phyloP scores from a whole-genome alignment of 2,797 vertebrate species.

The Sebastes alutus region DNA sequence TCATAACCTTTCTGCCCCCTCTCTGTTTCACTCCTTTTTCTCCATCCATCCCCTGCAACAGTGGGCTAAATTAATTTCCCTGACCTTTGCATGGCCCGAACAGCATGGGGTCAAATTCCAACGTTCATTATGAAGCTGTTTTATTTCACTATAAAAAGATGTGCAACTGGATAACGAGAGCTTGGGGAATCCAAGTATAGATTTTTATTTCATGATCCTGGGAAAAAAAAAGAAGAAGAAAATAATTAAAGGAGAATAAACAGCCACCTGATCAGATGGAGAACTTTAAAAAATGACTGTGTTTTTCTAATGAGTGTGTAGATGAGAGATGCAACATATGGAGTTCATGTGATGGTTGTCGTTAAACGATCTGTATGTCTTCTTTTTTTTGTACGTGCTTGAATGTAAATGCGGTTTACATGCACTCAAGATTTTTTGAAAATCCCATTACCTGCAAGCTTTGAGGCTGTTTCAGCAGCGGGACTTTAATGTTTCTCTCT shows the following conservation, averaged over 20 bases:
- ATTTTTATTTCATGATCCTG: conserved; percentile 72
- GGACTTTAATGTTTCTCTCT: conserved; percentile 22
- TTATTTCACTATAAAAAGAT: conserved; percentile 74
- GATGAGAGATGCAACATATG: conserved; percentile 42
- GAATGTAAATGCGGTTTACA: conserved; percentile 33
- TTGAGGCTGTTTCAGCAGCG: conserved; percentile 23
- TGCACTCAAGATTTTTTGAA: not conserved
- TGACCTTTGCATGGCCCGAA: conserved; percentile 71
- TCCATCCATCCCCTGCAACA: conserved; percentile 32
- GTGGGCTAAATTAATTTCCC: conserved; percentile 75
- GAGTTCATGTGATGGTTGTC: conserved; percentile 37
- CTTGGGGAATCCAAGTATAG: conserved; percentile 72
- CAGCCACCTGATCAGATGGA: conserved; percentile 70
- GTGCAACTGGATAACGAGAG: conserved; percentile 73
- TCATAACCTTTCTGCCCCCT: conserved; percentile 30
- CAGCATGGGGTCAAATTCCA: conserved; percentile 71
- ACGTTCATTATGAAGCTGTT: conserved; percentile 70
- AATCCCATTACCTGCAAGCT: conserved; percentile 48
- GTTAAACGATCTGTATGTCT: conserved; percentile 19
- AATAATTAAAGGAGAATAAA: conserved; percentile 76
- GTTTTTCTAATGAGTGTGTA: conserved; percentile 22
- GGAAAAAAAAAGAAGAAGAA: conserved; percentile 32
- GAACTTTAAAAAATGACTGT: conserved; percentile 21
- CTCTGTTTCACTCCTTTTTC: conserved; percentile 1
- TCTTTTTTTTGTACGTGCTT: conserved; percentile 11